These are phyloP conservation scores for Osmerus eperlanus DNA, from an alignment of 2,113 vertebrate species.

Conservation along the genomic window DNA sequence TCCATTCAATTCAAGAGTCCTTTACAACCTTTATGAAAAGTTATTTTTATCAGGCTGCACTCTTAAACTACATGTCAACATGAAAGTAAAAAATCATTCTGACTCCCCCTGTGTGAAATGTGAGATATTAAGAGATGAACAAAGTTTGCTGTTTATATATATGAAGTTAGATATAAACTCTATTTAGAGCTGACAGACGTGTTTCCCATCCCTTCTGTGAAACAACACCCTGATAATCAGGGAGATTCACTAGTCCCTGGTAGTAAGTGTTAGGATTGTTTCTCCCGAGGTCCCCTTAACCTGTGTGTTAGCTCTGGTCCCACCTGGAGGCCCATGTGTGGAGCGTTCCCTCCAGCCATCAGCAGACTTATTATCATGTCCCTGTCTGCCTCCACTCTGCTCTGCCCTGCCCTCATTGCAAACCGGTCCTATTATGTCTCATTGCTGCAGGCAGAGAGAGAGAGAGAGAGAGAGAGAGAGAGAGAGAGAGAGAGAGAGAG, in stretches of 20 bases:
- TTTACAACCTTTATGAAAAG: too few species aligned
- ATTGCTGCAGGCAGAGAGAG: constrained; percentile 52
- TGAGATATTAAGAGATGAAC: too few species aligned
- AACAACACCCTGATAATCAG: neutral
- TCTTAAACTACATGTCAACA: too few species aligned
- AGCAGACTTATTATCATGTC: constrained; percentile 65
- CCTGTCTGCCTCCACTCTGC: constrained; percentile 56
- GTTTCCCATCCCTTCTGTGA: neutral
- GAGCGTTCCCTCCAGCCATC: constrained; percentile 52
- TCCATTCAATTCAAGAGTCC: too few species aligned
- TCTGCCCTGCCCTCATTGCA: constrained; percentile 63
- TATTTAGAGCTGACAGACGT: neutral
- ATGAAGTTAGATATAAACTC: too few species aligned
- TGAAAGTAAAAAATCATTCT: too few species aligned
- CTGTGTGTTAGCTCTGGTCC: neutral
- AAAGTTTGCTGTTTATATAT: too few species aligned
- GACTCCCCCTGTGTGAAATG: too few species aligned
- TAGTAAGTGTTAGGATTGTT: neutral
- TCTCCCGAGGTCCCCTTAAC: neutral
- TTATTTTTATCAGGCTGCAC: too few species aligned
- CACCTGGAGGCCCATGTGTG: constrained; percentile 41
- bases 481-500: neutral
- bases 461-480: neutral
- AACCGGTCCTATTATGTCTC: constrained; percentile 73
- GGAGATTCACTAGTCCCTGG: neutral